Conservation (phyloP, 2,113 vertebrate genomes). For the Irena cyanogastra region DNA sequence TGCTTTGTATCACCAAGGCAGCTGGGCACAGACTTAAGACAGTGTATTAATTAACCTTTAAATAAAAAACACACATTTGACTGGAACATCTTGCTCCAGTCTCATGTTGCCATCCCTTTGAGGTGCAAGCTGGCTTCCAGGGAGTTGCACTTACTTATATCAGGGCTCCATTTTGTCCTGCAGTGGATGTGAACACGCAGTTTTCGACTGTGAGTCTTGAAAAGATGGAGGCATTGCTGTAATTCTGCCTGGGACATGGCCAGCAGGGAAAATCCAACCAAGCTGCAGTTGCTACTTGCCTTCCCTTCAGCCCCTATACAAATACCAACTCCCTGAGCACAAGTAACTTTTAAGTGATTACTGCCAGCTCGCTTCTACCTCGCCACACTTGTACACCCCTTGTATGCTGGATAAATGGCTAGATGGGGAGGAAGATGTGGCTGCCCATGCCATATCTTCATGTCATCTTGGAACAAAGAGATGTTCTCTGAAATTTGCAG, state of each 20-base stretch:
- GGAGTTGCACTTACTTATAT: neutral
- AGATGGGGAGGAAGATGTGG: neutral
- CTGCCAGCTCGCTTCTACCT: neutral
- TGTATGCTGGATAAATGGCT: accelerated
- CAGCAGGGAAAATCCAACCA: neutral
- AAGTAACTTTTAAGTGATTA: neutral
- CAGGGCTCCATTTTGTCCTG: neutral
- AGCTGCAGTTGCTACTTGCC: neutral
- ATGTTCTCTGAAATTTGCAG: neutral
- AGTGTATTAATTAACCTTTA: neutral
- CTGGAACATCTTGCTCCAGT: neutral
- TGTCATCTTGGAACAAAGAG: neutral
- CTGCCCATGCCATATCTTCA: neutral
- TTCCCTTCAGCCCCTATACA: neutral
- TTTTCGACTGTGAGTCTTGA: neutral
- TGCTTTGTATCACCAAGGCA: neutral
- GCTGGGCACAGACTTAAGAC: neutral
- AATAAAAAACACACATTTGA: neutral
- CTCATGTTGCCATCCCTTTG: neutral
- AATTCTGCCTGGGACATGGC: neutral
- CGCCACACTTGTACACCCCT: neutral
- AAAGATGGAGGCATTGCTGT: neutral
- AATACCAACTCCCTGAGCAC: neutral
- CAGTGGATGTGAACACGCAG: neutral
- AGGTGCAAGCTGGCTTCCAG: neutral